A percentile compares a stretch with the other conserved stretches of the same genome.
phyloP scores from a whole-genome alignment of 2,888 invertebrate genomes.

The Stenotaenia linearis region DNA sequence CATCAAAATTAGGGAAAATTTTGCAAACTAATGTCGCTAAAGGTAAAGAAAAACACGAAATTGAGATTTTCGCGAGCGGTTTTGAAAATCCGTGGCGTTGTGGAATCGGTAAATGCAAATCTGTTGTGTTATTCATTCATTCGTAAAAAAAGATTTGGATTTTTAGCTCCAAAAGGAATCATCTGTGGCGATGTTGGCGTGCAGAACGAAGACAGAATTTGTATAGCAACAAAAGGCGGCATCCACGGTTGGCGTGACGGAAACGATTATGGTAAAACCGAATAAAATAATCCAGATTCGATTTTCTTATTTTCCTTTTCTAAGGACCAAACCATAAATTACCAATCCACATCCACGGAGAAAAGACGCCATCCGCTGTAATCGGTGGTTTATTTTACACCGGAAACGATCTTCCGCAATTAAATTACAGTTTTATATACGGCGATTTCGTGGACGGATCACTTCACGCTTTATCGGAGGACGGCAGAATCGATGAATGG shows the following conservation, averaged over 20 bases:
- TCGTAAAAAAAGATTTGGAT: background rate
- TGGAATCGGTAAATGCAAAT: background rate
- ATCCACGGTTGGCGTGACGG: background rate
- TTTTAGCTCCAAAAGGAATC: background rate
- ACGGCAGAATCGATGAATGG: background rate
- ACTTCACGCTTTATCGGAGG: background rate
- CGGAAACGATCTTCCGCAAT: background rate
- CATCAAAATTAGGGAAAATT: constrained; percentile 1
- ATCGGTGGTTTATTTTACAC: background rate
- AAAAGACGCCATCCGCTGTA: background rate
- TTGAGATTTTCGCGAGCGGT: background rate
- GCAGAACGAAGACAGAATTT: background rate
- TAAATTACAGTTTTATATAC: background rate
- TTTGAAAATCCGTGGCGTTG: constrained; percentile 6
- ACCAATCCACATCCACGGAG: background rate
- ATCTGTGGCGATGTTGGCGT: constrained; percentile 7
- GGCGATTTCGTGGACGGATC: background rate
- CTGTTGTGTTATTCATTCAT: background rate
- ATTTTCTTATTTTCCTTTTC: background rate
- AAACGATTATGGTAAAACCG: background rate
- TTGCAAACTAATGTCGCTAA: background rate
- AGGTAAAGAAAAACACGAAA: background rate
- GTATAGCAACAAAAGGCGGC: background rate
- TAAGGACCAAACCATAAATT: too few species aligned
- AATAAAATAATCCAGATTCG: background rate